Conservation (phyloP, 2,797 vertebrate genomes). For the Semotilus atromaculatus region DNA sequence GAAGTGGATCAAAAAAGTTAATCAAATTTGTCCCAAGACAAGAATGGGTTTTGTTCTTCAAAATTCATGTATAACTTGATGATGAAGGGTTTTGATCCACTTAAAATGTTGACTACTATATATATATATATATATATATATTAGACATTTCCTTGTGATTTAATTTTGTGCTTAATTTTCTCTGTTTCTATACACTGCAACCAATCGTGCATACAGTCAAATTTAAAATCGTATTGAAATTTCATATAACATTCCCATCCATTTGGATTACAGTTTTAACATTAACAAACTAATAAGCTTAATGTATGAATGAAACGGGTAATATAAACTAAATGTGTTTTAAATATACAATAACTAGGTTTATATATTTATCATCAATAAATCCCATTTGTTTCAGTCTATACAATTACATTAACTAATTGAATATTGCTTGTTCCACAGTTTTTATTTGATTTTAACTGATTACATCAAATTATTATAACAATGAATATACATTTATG, state of each 20-base stretch:
- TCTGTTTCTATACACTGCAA: background rate
- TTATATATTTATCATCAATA: no score
- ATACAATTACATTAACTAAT: background rate
- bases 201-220: background rate
- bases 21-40: no score
- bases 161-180: background rate
- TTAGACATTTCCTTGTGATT: no score
- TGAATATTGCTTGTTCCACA: background rate
- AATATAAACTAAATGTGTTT: background rate
- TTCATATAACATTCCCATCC: background rate
- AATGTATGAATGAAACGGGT: background rate
- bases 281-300: background rate
- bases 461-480: background rate
- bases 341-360: background rate
- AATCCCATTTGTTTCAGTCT: background rate
- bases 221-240: background rate
- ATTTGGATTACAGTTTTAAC: background rate
- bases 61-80: no score
- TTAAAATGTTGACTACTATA: no score
- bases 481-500: no score
- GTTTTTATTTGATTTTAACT: background rate
- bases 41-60: no score
- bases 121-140: no score
- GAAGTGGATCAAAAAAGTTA: no score
- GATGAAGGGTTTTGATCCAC: no score